phyloP scores from a whole-genome alignment of 2,888 invertebrate genomes.

The Epirrhoe tristata region DNA sequence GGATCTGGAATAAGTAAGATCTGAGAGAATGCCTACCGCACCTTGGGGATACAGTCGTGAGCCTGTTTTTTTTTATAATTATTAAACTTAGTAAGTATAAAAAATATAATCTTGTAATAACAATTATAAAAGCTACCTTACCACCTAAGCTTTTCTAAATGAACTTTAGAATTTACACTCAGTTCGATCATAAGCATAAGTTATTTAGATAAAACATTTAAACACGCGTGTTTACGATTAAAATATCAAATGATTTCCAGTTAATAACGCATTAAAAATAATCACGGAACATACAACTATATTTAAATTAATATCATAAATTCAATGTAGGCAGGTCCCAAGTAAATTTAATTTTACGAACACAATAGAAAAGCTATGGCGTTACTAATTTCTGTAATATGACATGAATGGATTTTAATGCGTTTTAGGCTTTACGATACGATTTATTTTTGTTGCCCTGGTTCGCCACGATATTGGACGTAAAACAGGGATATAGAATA shows the following conservation, averaged over 20 bases:
- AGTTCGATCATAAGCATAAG: neutral
- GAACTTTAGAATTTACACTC: neutral
- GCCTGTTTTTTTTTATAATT: too few relatives aligned
- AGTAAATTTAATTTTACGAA: slow-evolving; percentile 58
- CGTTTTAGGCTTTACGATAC: slow-evolving; percentile 48
- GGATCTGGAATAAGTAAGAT: too few relatives aligned
- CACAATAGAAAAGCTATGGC: slow-evolving; percentile 59
- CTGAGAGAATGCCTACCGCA: too few relatives aligned
- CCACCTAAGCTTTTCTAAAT: neutral
- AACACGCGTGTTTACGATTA: neutral
- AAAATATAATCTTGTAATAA: neutral
- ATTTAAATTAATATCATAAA: slow-evolving; percentile 7
- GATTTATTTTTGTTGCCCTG: slow-evolving; percentile 26
- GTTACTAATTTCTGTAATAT: slow-evolving; percentile 62
- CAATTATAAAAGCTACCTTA: neutral
- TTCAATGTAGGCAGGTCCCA: slow-evolving; percentile 29
- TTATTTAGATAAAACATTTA: neutral
- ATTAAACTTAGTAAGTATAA: too few relatives aligned
- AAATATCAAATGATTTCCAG: slow-evolving; percentile 6
- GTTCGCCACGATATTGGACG: too few relatives aligned
- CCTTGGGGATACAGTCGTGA: too few relatives aligned
- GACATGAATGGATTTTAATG: slow-evolving; percentile 42
- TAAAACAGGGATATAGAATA: too few relatives aligned
- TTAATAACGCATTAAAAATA: slow-evolving; percentile 13
- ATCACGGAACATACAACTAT: slow-evolving; percentile 4